Percentiles rank a stretch among this genome's conserved stretches.
These are phyloP conservation scores for Archilochus colubris DNA, from an alignment of 2,113 vertebrate species.

Conservation along the genomic window DNA sequence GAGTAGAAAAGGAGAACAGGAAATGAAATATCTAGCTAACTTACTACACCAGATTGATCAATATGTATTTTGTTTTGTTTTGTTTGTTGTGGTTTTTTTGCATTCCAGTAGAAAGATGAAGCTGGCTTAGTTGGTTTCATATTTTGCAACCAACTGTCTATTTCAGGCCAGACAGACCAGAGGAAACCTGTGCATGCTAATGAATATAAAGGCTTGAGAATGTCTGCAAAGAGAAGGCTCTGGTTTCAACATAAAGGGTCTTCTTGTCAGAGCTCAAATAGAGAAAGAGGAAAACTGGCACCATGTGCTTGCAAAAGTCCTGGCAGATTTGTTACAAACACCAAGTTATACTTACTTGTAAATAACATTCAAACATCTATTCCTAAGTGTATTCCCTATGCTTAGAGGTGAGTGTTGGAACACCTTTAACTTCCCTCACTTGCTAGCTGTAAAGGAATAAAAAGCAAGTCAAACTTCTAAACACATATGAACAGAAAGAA, in stretches of 20 bases:
- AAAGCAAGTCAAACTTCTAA: background rate
- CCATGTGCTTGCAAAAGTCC: background rate
- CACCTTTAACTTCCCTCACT: background rate
- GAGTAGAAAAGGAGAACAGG: background rate
- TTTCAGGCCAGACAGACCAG: background rate
- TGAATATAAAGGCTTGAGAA: background rate
- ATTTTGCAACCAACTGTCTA: slow-evolving; percentile 5
- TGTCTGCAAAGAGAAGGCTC: background rate
- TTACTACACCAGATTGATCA: background rate
- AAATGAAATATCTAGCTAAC: background rate
- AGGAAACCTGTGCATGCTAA: background rate
- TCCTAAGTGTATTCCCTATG: background rate
- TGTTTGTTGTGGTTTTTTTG: background rate
- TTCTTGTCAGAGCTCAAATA: background rate
- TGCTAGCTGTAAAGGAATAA: background rate
- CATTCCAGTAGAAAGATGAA: background rate
- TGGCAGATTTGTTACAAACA: background rate
- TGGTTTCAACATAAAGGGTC: background rate
- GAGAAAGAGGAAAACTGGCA: background rate
- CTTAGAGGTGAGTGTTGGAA: background rate
- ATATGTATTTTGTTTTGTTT: background rate
- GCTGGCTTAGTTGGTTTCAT: background rate
- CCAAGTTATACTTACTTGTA: background rate
- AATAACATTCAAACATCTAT: background rate
- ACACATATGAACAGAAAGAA: background rate